A percentile compares a stretch with the other conserved stretches of the same genome.
Evolutionary conservation across 92 coral and sea anemone genomes (phyloP).

Genomic region (Porites evermanni): DNA sequence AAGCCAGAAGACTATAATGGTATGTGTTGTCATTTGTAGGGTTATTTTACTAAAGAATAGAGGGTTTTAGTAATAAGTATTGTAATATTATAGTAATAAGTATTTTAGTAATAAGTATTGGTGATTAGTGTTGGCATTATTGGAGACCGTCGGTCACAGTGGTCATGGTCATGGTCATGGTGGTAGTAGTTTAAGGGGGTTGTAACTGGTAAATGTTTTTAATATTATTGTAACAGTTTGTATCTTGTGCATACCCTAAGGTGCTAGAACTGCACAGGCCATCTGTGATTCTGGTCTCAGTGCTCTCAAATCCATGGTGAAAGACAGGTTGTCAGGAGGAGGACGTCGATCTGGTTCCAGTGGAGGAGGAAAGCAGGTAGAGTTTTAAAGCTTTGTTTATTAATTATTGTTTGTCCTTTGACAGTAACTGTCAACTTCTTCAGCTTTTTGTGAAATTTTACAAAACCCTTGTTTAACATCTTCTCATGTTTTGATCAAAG

Average conservation of each 20-base stretch:
- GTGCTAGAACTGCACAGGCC: conserved; percentile 92
- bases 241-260: conserved; percentile 23
- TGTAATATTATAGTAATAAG: too few species aligned
- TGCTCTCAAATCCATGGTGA: conserved; percentile 79
- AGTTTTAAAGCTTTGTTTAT: neutral
- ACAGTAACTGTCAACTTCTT: too few species aligned
- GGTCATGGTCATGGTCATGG: too few species aligned
- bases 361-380: conserved; percentile 29
- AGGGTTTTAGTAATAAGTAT: too few species aligned
- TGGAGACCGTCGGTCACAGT: too few species aligned
- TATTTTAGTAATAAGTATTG: too few species aligned
- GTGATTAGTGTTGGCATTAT: too few species aligned
- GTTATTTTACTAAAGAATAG: too few species aligned
- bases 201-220: neutral
- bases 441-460: too few species aligned
- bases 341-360: conserved; percentile 81
- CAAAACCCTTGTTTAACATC: too few species aligned
- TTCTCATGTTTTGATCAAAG: neutral
- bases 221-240: neutral
- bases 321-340: conserved; percentile 87
- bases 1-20: conserved; percentile 94
- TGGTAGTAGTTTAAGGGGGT: neutral
- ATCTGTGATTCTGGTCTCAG: conserved; percentile 82
- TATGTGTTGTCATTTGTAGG: conserved; percentile 23
- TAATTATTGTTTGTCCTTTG: neutral